Evolutionary conservation across 2,797 vertebrate species (phyloP).

Genomic region (Nothura maculosa): DNA sequence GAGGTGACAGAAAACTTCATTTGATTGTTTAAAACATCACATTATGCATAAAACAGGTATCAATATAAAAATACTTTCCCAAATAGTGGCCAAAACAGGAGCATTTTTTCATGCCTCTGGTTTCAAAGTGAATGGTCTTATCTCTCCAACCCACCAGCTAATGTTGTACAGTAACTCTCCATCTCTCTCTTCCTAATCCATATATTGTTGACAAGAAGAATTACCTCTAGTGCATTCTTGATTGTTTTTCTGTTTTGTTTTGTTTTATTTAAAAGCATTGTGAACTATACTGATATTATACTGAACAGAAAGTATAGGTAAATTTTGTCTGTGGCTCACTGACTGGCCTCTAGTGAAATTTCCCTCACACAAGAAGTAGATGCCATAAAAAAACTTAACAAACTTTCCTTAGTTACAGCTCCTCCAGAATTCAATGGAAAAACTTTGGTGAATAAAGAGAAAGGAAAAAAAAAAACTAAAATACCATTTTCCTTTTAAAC

Average conservation of each 20-base stretch:
- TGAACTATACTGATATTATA: neutral
- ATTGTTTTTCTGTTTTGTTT: neutral
- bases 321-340: neutral
- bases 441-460: neutral
- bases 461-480: neutral
- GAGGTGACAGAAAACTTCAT: neutral
- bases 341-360: neutral
- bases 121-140: neutral
- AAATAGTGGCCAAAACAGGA: neutral
- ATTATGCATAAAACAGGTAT: neutral
- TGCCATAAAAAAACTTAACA: neutral
- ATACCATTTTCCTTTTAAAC: neutral
- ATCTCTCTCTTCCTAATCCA: neutral
- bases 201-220: slow-evolving; percentile 11
- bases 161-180: neutral
- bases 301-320: neutral
- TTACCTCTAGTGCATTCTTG: neutral
- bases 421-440: neutral
- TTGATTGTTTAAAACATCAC: neutral
- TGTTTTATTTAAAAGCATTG: neutral
- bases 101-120: neutral
- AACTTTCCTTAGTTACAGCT: neutral
- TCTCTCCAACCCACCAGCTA: neutral
- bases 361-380: neutral
- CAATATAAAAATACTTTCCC: neutral